phyloP scores from a whole-genome alignment of 2,797 vertebrate species.

The Crossoptilon crossoptilon region DNA sequence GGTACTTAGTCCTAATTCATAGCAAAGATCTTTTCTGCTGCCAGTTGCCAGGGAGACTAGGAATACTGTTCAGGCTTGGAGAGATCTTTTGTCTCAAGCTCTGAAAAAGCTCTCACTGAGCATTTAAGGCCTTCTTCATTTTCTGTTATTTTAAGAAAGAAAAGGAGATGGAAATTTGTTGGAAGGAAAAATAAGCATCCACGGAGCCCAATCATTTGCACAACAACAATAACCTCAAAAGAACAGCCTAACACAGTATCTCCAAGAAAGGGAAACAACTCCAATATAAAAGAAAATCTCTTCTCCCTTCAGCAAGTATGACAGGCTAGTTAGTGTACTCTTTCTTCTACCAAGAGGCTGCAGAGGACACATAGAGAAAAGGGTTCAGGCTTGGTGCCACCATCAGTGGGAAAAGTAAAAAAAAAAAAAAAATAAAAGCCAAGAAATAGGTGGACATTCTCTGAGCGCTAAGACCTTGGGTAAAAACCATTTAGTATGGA shows the following conservation, averaged over 20 bases:
- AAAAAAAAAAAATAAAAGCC: not conserved
- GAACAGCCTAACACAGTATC: constrained; percentile 19
- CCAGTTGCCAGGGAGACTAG: constrained; percentile 69
- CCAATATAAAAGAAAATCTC: constrained; percentile 33
- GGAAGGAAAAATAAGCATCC: constrained; percentile 35
- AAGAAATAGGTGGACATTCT: not conserved
- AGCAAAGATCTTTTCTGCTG: constrained; percentile 41
- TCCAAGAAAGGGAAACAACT: constrained; percentile 20
- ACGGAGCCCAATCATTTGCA: constrained; percentile 19
- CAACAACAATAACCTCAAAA: constrained; percentile 19
- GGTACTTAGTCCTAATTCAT: constrained; percentile 43
- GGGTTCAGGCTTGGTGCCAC: constrained; percentile 3
- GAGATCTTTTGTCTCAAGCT: constrained; percentile 67
- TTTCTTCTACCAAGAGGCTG: not conserved
- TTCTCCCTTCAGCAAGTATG: not conserved
- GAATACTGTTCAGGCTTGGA: constrained; percentile 69
- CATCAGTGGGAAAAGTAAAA: not conserved
- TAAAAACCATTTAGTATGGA: not conserved
- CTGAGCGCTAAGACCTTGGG: not conserved
- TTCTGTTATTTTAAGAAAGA: constrained; percentile 36
- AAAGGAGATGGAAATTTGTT: constrained; percentile 43
- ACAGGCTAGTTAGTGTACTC: constrained; percentile 3
- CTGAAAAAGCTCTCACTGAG: constrained; percentile 51
- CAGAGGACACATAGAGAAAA: not conserved
- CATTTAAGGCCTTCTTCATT: constrained; percentile 58